These are phyloP conservation scores for Lycocerus yunnanus DNA, from an alignment of 2,888 invertebrate genomes.

Conservation along the genomic window DNA sequence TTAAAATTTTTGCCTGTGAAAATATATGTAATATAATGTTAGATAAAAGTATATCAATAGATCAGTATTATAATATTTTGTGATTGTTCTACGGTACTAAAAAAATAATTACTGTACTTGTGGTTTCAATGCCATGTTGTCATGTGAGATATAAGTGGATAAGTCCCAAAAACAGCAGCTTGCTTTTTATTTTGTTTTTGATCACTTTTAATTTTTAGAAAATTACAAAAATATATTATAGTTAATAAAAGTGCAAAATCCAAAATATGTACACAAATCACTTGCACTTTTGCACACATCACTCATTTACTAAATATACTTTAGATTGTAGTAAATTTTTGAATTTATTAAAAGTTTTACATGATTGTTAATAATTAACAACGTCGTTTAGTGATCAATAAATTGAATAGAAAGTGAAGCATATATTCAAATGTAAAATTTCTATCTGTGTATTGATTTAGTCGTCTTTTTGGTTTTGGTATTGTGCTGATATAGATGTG, in stretches of 20 bases:
- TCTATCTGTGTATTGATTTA: constrained; percentile 17
- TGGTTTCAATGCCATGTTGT: constrained; percentile 25
- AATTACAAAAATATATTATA: not conserved
- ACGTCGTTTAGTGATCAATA: constrained; percentile 21
- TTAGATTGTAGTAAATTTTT: constrained; percentile 3
- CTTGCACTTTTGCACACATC: constrained; percentile 19
- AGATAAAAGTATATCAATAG: constrained; percentile 32
- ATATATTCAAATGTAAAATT: constrained; percentile 33
- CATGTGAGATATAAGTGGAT: constrained; percentile 20
- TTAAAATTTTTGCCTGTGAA: constrained; percentile 32
- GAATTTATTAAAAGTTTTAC: not conserved
- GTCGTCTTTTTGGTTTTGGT: constrained; percentile 19
- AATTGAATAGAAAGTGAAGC: constrained; percentile 31
- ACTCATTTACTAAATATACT: constrained; percentile 7
- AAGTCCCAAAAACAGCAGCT: constrained; percentile 16
- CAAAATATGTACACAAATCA: constrained; percentile 18
- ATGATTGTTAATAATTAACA: not conserved
- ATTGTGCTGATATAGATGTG: constrained; percentile 18
- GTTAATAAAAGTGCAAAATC: not conserved
- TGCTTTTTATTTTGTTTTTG: constrained; percentile 32
- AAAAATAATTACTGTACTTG: constrained; percentile 19
- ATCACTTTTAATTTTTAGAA: constrained; percentile 18
- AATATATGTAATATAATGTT: constrained; percentile 36
- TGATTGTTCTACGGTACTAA: constrained; percentile 30
- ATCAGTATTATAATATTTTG: constrained; percentile 35